These are phyloP conservation scores for Mycalesis mineus DNA, from an alignment of 2,888 invertebrate species.

Conservation along the genomic window DNA sequence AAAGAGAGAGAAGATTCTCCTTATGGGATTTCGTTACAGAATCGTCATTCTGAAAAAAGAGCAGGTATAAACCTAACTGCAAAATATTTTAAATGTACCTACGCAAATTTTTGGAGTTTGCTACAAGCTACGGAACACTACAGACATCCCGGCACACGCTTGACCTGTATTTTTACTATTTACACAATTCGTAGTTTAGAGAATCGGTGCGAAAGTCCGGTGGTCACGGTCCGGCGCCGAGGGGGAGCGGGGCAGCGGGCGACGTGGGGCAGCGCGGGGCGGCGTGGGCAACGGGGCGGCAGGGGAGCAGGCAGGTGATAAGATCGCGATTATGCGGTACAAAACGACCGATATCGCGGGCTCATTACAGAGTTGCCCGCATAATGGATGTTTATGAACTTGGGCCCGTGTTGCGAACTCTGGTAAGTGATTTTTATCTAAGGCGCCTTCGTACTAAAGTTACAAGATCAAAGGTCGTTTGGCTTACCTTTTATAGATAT, in stretches of 20 bases:
- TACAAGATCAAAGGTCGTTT: constrained; percentile 6
- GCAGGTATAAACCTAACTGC: no score
- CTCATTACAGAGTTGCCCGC: constrained; percentile 60
- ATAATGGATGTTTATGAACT: constrained; percentile 51
- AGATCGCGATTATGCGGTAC: constrained; percentile 72
- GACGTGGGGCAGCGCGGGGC: no score
- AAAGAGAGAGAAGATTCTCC: no score
- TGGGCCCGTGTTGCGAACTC: constrained; percentile 17
- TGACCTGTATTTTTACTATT: constrained; percentile 6
- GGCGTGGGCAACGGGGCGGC: constrained; percentile 37
- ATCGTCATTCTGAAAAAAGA: no score
- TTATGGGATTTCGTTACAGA: no score
- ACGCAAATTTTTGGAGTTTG: no score
- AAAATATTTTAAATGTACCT: no score
- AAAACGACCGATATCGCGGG: constrained; percentile 67
- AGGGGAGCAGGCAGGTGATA: constrained; percentile 45
- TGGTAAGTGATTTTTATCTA: constrained; percentile 26
- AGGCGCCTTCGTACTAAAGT: constrained; percentile 22
- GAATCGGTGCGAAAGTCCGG: constrained; percentile 38
- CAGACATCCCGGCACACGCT: neutral
- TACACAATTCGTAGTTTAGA: constrained; percentile 19
- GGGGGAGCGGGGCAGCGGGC: constrained; percentile 36
- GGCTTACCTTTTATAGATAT: neutral
- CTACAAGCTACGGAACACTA: neutral
- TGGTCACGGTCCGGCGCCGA: constrained; percentile 47